Evolutionary conservation across 2,888 invertebrate species (phyloP).

Genomic region (Ectemnius lituratus): DNA sequence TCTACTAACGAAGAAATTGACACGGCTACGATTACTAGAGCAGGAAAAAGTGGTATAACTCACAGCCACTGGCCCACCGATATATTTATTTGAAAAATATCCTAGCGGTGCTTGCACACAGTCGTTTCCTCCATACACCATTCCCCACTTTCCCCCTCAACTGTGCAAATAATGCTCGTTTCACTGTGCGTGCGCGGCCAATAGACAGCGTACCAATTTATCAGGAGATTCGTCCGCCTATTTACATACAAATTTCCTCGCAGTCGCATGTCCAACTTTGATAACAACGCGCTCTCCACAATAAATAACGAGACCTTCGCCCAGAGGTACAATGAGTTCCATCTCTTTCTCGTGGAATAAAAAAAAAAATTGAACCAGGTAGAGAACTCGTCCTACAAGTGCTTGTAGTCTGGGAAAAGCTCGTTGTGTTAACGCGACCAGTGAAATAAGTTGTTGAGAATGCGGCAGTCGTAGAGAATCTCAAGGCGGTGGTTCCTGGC

Average conservation of each 20-base stretch:
- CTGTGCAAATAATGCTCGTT: conserved; percentile 37
- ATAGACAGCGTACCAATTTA: conserved; percentile 36
- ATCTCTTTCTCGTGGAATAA: too few species aligned
- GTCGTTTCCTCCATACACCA: background rate
- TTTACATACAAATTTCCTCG: conserved; percentile 39
- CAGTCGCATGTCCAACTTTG: conserved; percentile 26
- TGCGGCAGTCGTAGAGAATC: too few species aligned
- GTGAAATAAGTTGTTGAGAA: too few species aligned
- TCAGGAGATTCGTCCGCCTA: conserved; percentile 9
- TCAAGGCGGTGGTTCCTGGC: too few species aligned
- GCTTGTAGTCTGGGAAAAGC: background rate
- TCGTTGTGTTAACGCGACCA: background rate
- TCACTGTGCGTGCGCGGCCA: conserved; percentile 3
- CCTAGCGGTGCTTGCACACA: background rate
- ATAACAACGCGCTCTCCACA: conserved; percentile 26
- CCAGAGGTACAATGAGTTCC: too few species aligned
- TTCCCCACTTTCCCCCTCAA: background rate
- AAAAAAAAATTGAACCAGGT: too few species aligned
- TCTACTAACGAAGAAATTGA: too few species aligned
- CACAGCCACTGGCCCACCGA: conserved; percentile 9
- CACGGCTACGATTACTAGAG: too few species aligned
- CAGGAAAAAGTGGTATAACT: conserved; percentile 2
- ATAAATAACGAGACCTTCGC: conserved; percentile 18
- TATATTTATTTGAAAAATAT: conserved; percentile 41
- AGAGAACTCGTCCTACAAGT: too few species aligned